phyloP scores from a whole-genome alignment of 2,113 vertebrate genomes.

The Tragelaphus scriptus region DNA sequence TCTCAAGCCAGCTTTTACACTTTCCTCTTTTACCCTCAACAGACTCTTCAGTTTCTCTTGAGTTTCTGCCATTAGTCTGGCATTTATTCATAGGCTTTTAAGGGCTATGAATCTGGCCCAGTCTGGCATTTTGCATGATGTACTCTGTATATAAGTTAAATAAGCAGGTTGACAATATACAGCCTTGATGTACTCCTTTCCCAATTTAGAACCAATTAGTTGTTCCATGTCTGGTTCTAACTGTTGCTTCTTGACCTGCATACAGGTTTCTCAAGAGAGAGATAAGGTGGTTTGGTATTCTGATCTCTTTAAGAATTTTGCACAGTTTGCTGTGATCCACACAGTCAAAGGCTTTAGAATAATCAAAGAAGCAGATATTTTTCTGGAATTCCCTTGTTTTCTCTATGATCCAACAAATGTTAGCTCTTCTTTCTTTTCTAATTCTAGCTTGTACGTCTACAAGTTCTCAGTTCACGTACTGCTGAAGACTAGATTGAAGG shows the following conservation, averaged over 20 bases:
- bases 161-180: background rate
- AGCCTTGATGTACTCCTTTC: background rate
- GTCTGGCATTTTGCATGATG: background rate
- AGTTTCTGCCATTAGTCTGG: background rate
- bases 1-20: background rate
- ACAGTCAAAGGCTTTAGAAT: background rate
- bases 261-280: background rate
- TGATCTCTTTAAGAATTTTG: background rate
- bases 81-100: background rate
- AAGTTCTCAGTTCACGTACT: background rate
- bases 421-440: background rate
- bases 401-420: background rate
- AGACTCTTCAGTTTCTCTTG: background rate
- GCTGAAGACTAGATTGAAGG: background rate
- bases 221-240: background rate
- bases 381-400: background rate
- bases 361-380: background rate
- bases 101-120: background rate
- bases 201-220: background rate
- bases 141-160: background rate
- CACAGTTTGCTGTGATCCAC: background rate
- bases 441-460: background rate
- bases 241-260: background rate
- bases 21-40: background rate
- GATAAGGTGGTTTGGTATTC: background rate